phyloP scores from a whole-genome alignment of 2,113 vertebrate genomes.

The Coracopsis vasa region DNA sequence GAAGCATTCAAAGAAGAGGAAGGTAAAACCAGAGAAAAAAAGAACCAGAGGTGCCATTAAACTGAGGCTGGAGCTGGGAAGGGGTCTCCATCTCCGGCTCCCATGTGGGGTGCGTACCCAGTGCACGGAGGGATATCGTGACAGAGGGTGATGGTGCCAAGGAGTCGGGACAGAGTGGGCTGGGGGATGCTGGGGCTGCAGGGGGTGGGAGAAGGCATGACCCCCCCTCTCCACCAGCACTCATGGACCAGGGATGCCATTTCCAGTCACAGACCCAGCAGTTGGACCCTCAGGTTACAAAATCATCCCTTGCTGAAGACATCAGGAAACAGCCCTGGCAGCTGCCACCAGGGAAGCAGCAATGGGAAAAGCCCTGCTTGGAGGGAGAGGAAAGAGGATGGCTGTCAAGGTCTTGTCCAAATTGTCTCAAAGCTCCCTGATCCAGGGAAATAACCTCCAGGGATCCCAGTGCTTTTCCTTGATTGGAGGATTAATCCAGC shows the following conservation, averaged over 20 bases:
- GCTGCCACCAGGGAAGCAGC: background rate
- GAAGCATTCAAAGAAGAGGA: background rate
- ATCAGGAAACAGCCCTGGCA: background rate
- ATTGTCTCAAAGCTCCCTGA: background rate
- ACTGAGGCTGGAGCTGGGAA: background rate
- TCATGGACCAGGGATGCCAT: background rate
- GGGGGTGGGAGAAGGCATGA: rapidly evolving
- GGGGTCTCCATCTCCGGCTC: too few relatives aligned
- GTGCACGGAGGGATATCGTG: background rate
- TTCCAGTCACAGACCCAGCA: background rate
- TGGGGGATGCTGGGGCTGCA: rapidly evolving
- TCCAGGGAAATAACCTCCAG: rapidly evolving
- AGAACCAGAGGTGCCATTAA: background rate
- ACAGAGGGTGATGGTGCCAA: background rate
- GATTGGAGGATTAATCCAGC: background rate
- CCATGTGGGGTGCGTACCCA: background rate
- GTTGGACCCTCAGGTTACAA: background rate
- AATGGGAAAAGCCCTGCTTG: background rate
- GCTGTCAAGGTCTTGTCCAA: background rate
- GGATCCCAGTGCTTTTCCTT: background rate
- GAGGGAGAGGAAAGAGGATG: background rate
- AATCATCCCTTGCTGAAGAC: background rate
- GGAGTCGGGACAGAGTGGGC: background rate
- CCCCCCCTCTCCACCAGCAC: background rate
- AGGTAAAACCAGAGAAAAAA: background rate